Conservation (phyloP, 23 tunicate genomes). For the Halocynthia aurantium region DNA sequence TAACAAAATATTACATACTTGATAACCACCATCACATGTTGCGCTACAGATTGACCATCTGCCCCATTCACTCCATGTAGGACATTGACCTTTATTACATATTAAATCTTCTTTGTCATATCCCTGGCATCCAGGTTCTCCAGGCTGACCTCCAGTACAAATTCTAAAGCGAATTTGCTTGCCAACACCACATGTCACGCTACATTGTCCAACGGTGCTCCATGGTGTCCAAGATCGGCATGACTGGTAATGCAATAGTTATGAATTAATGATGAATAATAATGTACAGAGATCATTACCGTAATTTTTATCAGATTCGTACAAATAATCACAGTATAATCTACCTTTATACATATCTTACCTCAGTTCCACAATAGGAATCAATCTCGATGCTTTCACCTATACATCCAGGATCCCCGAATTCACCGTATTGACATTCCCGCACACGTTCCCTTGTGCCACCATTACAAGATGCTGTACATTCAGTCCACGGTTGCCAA, state of each 20-base stretch:
- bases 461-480: conserved; percentile 38
- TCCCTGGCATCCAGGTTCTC: conserved; percentile 51
- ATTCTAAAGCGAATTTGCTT: conserved; percentile 14
- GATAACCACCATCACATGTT: conserved; percentile 58
- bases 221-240: conserved; percentile 25
- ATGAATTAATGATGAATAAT: not conserved
- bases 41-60: conserved; percentile 47
- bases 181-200: conserved; percentile 59
- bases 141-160: conserved; percentile 60
- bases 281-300: not conserved
- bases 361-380: too few species aligned
- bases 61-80: conserved; percentile 46
- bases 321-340: not conserved
- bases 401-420: conserved; percentile 42
- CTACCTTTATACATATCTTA: too few species aligned
- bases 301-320: not conserved
- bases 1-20: conserved; percentile 26
- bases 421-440: conserved; percentile 29
- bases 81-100: conserved; percentile 47
- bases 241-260: conserved; percentile 2
- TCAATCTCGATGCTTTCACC: conserved; percentile 3
- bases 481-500: conserved; percentile 37
- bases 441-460: conserved; percentile 27
- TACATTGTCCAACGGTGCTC: conserved; percentile 33
- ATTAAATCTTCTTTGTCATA: conserved; percentile 21